These are phyloP conservation scores for Congeria kusceri DNA, from an alignment of 2,888 invertebrate genomes.

Conservation along the genomic window DNA sequence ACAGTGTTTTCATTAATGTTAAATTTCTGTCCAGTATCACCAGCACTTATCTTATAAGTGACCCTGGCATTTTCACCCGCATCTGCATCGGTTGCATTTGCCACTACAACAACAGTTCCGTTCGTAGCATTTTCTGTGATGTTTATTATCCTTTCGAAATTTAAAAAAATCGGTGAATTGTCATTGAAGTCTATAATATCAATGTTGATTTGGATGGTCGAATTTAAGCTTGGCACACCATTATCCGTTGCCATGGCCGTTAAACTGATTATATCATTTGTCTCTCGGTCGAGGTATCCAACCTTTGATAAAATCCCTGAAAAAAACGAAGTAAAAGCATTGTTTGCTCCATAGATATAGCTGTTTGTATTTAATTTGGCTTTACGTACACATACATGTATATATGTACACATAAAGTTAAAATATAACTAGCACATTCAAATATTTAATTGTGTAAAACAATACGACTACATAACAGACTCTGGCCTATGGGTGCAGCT, in stretches of 20 bases:
- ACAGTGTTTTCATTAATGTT: constrained; percentile 16
- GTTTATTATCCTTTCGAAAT: not conserved
- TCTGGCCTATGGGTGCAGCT: no score
- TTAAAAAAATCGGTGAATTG: constrained; percentile 31
- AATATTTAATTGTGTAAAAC: no score
- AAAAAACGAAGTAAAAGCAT: not conserved
- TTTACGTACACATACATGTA: no score
- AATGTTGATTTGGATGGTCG: constrained; percentile 14
- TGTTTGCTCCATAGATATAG: no score
- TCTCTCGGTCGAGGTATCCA: constrained; percentile 45
- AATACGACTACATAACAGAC: no score
- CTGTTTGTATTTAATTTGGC: no score
- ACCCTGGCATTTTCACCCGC: constrained; percentile 15
- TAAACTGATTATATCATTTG: constrained; percentile 4
- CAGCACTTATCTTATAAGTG: not conserved
- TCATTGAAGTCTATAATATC: constrained; percentile 40
- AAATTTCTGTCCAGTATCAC: not conserved
- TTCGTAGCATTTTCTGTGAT: constrained; percentile 13
- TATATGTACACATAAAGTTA: no score
- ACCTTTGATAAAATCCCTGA: constrained; percentile 41
- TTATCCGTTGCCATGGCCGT: constrained; percentile 41
- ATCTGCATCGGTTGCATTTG: constrained; percentile 22
- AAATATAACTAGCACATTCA: no score
- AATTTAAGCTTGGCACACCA: constrained; percentile 26
- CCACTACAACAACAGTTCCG: not conserved